These are phyloP conservation scores for Deroplatys truncata DNA, from an alignment of 2,888 invertebrate species.

Conservation along the genomic window DNA sequence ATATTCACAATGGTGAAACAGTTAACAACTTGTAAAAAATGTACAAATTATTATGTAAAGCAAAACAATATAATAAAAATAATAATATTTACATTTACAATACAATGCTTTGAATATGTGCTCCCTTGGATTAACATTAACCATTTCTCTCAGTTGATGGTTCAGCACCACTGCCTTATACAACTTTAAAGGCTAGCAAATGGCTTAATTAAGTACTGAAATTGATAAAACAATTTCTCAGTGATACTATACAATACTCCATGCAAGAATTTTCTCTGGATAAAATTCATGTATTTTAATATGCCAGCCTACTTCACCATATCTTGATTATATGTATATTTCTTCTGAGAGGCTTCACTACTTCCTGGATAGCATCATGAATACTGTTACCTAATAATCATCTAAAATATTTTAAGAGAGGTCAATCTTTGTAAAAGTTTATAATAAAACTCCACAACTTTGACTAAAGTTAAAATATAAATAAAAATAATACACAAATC, in stretches of 20 bases:
- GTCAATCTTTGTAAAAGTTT: not conserved
- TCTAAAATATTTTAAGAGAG: not conserved
- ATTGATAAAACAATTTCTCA: not conserved
- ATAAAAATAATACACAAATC: not conserved
- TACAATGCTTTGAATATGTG: not conserved
- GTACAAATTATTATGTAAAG: not conserved
- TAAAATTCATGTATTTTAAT: not conserved
- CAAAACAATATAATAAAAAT: not conserved
- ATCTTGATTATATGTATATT: not conserved
- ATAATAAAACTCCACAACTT: not conserved
- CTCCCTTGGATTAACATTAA: not conserved
- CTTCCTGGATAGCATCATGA: not conserved
- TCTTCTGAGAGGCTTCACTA: not conserved
- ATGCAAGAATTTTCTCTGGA: not conserved
- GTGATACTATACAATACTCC: too few relatives aligned
- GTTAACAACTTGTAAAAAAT: not conserved
- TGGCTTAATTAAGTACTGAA: not conserved
- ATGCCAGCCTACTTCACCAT: not conserved
- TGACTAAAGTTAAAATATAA: not conserved
- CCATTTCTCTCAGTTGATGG: not conserved
- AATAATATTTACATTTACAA: not conserved
- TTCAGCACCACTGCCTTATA: not conserved
- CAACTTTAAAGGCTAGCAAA: not conserved
- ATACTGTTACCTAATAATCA: not conserved
- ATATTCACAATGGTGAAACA: not conserved